These are phyloP conservation scores for Anhinga anhinga DNA, from an alignment of 2,113 vertebrate genomes.

Conservation along the genomic window DNA sequence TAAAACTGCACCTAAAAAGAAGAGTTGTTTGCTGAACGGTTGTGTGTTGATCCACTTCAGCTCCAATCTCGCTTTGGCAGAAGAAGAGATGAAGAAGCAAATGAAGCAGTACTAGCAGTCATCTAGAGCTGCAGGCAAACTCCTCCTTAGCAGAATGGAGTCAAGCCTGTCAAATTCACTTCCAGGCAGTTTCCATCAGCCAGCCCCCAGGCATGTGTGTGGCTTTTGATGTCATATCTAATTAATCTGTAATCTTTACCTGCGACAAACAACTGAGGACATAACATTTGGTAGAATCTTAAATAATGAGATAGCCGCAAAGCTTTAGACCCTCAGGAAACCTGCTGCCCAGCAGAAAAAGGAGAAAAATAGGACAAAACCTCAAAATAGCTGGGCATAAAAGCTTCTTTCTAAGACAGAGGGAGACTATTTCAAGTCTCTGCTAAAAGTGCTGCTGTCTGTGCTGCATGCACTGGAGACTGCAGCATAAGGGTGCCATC, in stretches of 20 bases:
- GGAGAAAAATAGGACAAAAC: not conserved
- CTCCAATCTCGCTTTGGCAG: not conserved
- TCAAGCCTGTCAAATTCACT: not conserved
- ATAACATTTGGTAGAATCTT: not conserved
- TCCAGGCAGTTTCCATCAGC: not conserved
- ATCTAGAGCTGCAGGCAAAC: not conserved
- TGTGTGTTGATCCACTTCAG: not conserved
- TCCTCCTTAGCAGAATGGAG: not conserved
- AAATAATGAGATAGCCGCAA: not conserved
- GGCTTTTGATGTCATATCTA: not conserved
- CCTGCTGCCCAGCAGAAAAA: not conserved
- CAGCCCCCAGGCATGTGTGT: not conserved
- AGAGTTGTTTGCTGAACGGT: not conserved
- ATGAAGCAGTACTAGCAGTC: accelerated
- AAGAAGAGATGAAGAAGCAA: not conserved
- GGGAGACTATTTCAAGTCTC: not conserved
- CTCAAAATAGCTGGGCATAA: not conserved
- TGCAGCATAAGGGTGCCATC: not conserved
- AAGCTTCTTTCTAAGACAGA: not conserved
- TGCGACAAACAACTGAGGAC: not conserved
- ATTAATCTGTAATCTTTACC: not conserved
- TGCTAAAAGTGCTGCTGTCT: not conserved
- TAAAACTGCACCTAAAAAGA: not conserved
- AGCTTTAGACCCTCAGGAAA: not conserved
- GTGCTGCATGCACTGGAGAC: not conserved